Evolutionary conservation across 1,140 invertebrate species (phyloP).

Genomic region (Heterodera schachtii): DNA sequence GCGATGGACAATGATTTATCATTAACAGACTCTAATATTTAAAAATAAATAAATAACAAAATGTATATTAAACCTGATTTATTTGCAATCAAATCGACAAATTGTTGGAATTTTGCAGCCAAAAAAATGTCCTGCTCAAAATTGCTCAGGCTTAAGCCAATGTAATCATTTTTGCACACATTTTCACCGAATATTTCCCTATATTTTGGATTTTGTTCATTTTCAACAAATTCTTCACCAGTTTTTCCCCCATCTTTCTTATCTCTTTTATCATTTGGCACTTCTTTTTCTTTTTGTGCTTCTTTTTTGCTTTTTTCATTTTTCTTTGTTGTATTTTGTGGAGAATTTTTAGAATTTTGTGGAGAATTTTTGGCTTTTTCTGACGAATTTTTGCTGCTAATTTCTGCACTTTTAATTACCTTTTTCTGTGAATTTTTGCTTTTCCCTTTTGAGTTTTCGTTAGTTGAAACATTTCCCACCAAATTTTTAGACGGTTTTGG

Average conservation of each 20-base stretch:
- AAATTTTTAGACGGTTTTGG: no score
- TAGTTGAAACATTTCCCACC: no score
- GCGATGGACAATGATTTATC: background rate
- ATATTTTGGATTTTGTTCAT: background rate
- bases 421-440: no score
- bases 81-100: background rate
- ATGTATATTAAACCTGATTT: background rate
- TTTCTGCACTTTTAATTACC: no score
- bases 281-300: background rate
- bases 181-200: background rate
- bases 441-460: no score
- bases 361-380: no score
- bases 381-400: no score
- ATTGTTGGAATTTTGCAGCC: background rate
- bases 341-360: no score
- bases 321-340: background rate
- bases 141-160: background rate
- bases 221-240: background rate
- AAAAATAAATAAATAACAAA: background rate
- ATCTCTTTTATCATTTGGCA: background rate
- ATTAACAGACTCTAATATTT: background rate
- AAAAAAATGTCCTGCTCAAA: background rate
- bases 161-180: background rate
- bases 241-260: background rate
- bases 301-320: background rate